A percentile compares a stretch with the other conserved stretches of the same genome.
Evolutionary conservation across 2,797 vertebrate species (phyloP).

Genomic region (Gephyroberyx darwinii): DNA sequence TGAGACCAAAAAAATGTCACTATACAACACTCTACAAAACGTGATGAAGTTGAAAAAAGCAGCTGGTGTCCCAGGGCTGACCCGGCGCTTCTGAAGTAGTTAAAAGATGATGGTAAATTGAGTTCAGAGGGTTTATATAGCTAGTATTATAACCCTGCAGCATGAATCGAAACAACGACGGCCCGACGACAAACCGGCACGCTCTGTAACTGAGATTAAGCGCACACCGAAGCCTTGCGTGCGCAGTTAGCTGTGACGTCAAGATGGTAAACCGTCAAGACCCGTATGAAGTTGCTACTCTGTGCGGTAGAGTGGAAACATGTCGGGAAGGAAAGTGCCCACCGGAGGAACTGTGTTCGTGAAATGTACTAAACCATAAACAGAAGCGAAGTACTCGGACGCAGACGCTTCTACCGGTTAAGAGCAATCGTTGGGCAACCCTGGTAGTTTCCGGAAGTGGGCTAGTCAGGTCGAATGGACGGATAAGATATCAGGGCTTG

Average conservation of each 20-base stretch:
- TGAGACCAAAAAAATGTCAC: too few relatives aligned
- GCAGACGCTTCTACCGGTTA: not conserved
- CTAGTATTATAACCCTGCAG: not conserved
- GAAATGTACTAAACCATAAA: slow-evolving; percentile 51
- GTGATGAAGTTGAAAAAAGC: too few relatives aligned
- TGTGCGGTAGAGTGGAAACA: slow-evolving; percentile 55
- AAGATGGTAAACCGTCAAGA: slow-evolving; percentile 24
- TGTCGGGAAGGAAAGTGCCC: slow-evolving; percentile 66
- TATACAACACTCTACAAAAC: too few relatives aligned
- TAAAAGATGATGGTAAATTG: too few relatives aligned
- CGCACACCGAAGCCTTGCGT: not conserved
- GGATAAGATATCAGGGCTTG: slow-evolving; percentile 45
- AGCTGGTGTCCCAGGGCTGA: too few relatives aligned
- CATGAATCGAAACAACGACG: too few relatives aligned
- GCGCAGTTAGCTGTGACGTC: slow-evolving; percentile 52
- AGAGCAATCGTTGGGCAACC: not conserved
- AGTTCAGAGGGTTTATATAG: too few relatives aligned
- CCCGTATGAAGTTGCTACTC: slow-evolving; percentile 63
- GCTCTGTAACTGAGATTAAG: not conserved
- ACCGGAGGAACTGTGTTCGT: slow-evolving; percentile 55
- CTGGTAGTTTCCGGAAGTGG: slow-evolving; percentile 26
- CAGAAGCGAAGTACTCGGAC: not conserved
- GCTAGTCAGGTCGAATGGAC: slow-evolving; percentile 49
- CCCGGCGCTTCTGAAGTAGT: too few relatives aligned
- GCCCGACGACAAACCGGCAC: not conserved